A percentile compares a stretch with the other conserved stretches of the same genome.
Evolutionary conservation across 1,140 invertebrate species (phyloP).

Genomic region (Heliconius congener): DNA sequence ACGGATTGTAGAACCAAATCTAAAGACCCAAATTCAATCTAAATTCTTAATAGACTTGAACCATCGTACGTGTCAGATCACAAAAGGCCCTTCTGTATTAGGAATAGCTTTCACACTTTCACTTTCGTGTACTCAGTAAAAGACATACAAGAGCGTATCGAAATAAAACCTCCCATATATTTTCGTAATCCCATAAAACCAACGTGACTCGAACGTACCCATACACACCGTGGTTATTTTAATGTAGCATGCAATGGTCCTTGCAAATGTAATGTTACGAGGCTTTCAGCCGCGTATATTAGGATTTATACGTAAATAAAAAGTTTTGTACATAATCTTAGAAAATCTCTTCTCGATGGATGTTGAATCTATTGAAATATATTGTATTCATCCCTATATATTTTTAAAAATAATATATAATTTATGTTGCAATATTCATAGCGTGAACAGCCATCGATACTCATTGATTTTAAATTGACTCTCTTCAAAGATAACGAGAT

Average conservation of each 20-base stretch:
- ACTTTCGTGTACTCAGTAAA: slow-evolving; percentile 15
- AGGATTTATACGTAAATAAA: background rate
- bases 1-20: background rate
- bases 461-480: background rate
- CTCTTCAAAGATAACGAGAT: slow-evolving; percentile 7
- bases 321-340: background rate
- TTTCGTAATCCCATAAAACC: slow-evolving; percentile 34
- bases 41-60: slow-evolving; percentile 13
- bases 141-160: slow-evolving; percentile 19
- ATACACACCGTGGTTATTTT: slow-evolving; percentile 29
- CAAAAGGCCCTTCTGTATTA: slow-evolving; percentile 25
- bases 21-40: background rate
- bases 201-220: slow-evolving; percentile 21
- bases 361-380: background rate
- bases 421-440: too few species aligned
- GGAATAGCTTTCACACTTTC: slow-evolving; percentile 25
- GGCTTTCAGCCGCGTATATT: slow-evolving; percentile 1
- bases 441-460: too few species aligned
- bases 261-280: slow-evolving; percentile 23
- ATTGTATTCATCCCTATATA: background rate
- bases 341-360: background rate
- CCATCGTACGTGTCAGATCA: slow-evolving; percentile 24
- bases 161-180: slow-evolving; percentile 32
- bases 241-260: slow-evolving; percentile 25
- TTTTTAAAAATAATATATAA: too few species aligned